Evolutionary conservation across 2,113 vertebrate genomes (phyloP).

Genomic region (Dascyllus trimaculatus): DNA sequence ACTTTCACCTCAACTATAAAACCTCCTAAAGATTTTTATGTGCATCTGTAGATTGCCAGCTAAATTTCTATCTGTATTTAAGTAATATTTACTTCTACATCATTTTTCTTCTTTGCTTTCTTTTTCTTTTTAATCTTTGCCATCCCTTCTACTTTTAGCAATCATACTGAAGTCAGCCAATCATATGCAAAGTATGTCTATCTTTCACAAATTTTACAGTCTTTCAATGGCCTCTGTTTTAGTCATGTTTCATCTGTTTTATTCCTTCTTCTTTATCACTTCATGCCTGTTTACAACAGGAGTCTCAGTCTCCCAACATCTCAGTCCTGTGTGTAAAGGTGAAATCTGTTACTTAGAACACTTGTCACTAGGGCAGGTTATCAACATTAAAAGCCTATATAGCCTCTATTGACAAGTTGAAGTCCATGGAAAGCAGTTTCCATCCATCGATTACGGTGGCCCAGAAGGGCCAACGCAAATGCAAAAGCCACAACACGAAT

Average conservation of each 20-base stretch:
- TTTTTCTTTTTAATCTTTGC: neutral
- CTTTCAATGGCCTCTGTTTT: too few relatives aligned
- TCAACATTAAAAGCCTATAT: neutral
- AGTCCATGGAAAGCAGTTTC: neutral
- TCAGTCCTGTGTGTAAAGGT: neutral
- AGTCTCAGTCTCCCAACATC: neutral
- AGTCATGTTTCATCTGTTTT: too few relatives aligned
- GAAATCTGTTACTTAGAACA: neutral
- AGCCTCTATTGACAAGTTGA: neutral
- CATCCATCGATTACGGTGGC: too few relatives aligned
- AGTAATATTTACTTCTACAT: neutral
- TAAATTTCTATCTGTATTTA: neutral
- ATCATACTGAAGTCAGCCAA: neutral
- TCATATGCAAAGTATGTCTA: constrained; percentile 1
- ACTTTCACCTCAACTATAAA: constrained; percentile 15
- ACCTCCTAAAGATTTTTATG: neutral
- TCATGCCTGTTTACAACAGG: neutral
- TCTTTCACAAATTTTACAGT: neutral
- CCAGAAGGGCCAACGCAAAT: too few relatives aligned
- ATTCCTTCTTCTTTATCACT: too few relatives aligned
- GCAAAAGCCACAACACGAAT: too few relatives aligned
- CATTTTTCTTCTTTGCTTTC: neutral
- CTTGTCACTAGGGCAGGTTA: neutral
- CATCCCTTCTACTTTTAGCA: neutral
- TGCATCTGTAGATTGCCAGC: neutral